These are phyloP conservation scores for Probosciger aterrimus DNA, from an alignment of 2,113 vertebrate species.

Conservation along the genomic window DNA sequence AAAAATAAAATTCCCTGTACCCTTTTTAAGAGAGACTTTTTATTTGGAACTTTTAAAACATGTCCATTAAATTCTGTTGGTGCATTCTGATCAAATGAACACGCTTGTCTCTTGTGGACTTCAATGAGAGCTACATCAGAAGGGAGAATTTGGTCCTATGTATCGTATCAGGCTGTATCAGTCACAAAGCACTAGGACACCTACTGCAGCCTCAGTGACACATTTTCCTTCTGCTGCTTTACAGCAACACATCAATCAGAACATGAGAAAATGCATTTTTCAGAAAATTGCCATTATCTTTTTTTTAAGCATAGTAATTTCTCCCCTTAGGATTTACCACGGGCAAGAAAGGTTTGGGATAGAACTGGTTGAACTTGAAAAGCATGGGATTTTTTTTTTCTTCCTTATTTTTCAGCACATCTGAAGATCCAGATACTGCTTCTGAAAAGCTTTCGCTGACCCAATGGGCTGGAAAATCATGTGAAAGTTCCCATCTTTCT, in stretches of 20 bases:
- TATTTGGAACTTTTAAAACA: slow-evolving; percentile 3
- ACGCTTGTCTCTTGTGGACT: slow-evolving; percentile 17
- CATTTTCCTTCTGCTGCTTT: slow-evolving; percentile 54
- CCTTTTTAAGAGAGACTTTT: slow-evolving; percentile 2
- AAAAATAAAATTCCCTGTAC: background rate
- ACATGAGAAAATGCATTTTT: slow-evolving; percentile 50
- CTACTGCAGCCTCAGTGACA: slow-evolving; percentile 47
- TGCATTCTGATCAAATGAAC: slow-evolving; percentile 48
- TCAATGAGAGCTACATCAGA: slow-evolving; percentile 48
- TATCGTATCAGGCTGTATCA: background rate
- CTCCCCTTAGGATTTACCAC: background rate
- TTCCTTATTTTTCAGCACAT: background rate
- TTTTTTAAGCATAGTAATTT: slow-evolving; percentile 49
- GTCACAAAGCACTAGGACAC: slow-evolving; percentile 36
- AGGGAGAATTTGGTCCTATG: background rate
- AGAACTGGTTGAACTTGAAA: slow-evolving; percentile 42
- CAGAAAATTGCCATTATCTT: slow-evolving; percentile 56
- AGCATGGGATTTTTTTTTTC: background rate
- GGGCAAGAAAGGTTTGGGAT: slow-evolving; percentile 23
- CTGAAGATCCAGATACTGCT: slow-evolving; percentile 45
- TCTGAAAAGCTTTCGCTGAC: slow-evolving; percentile 36
- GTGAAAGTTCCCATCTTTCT: background rate
- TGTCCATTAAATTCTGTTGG: slow-evolving; percentile 32
- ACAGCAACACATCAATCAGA: slow-evolving; percentile 53
- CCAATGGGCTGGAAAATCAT: slow-evolving; percentile 21